These are phyloP conservation scores for Shargacucullia verbasci DNA, from an alignment of 2,888 invertebrate species.

Conservation along the genomic window DNA sequence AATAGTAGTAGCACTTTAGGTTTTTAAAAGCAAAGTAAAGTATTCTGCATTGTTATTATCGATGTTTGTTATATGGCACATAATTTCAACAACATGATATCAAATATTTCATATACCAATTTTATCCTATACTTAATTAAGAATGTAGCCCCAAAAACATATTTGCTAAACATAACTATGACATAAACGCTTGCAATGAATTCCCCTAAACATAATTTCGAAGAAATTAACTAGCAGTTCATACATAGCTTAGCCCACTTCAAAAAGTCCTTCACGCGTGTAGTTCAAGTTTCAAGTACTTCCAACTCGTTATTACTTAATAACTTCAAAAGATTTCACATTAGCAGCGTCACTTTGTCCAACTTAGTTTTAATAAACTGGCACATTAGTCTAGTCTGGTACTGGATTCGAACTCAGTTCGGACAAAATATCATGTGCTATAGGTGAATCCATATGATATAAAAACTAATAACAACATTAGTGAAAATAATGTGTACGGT, in stretches of 20 bases:
- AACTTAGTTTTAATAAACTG: conserved; percentile 20
- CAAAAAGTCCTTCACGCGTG: conserved; percentile 25
- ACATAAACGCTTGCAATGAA: conserved; percentile 19
- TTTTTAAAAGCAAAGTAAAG: too few species aligned
- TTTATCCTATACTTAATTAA: neutral
- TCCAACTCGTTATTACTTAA: conserved; percentile 33
- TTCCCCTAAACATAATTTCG: conserved; percentile 6
- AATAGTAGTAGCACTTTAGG: too few species aligned
- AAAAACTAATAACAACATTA: too few species aligned
- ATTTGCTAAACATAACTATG: conserved; percentile 7
- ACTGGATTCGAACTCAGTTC: neutral
- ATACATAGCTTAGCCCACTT: conserved; percentile 33
- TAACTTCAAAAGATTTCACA: conserved; percentile 44
- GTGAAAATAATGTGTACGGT: too few species aligned
- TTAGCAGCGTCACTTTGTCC: conserved; percentile 4
- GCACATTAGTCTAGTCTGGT: too few species aligned
- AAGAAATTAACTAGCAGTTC: conserved; percentile 24
- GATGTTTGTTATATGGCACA: too few species aligned
- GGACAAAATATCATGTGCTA: too few species aligned
- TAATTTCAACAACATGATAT: conserved; percentile 7
- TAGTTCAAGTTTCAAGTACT: conserved; percentile 38
- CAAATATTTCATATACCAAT: too few species aligned
- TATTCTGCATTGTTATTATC: too few species aligned
- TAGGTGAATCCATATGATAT: too few species aligned
- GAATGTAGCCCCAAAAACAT: neutral